Evolutionary conservation across 1,140 invertebrate genomes (phyloP), one percentile per base, ranked within the genome.

Genomic region (Brachionus manjavacas): DNA sequence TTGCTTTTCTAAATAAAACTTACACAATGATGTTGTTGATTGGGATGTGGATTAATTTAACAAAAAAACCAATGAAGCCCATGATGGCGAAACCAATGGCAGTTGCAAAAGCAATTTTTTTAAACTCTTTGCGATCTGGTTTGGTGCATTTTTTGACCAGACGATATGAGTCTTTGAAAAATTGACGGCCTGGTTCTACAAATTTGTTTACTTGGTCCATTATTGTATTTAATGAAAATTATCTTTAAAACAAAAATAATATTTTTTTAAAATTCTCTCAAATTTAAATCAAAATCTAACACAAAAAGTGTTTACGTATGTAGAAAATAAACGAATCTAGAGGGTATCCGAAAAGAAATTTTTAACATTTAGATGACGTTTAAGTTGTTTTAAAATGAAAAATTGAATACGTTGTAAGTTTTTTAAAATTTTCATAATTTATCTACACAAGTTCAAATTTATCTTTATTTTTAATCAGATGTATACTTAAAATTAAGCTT

Each of bases 51-150:
- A 99, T 99, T 79, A 99, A 92, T 91, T 99, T 99, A 6, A 99
- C 97, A 87, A 99, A 99, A 91, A 99, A 99, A 86, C 97, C 97
- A 90, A 99, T 99, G 90, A 99, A 99, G 68, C 98, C 98, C 98
- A 99, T 99, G 89, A 99, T 99, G 87, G 95, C 97, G 91, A 99
- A 99, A 72, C 97, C 98, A 88, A 99, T 98, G 0, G 97, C 98
- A 85, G 98, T 99, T 52, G 98, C 98, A 87, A 99, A 94, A 16
- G 97, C 97, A 89, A 99, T 99, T 91, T 99, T 99, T 89, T 99
- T 96, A 90, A 99, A 99, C 91, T 99, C 97, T 96, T 97, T 99
- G 88, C 96, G 93, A 89, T 99, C 97, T 70, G 98, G 98, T 90
- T 99, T 99, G 70, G 97, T 99, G 90, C 98, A 99, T 90, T 97